Evolutionary conservation across 2,888 invertebrate genomes (phyloP).

Genomic region (Cantharis rufa): DNA sequence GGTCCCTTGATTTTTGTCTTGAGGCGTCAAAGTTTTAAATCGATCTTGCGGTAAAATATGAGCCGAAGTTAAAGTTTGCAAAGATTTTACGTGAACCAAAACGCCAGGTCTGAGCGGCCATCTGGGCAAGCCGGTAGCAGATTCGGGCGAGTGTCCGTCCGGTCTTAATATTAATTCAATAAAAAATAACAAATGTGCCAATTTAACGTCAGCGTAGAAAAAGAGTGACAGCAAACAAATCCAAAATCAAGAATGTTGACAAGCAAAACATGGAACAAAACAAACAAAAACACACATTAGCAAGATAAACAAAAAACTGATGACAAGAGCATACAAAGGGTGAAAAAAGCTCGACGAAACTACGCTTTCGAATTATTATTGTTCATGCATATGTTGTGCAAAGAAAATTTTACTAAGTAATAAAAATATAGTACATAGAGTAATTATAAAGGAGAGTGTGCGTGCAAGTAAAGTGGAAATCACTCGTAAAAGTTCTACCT

Average conservation of each 20-base stretch:
- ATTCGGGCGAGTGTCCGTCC: constrained; percentile 55
- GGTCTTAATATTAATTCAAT: constrained; percentile 49
- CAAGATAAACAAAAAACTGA: constrained; percentile 32
- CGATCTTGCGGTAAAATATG: constrained; percentile 43
- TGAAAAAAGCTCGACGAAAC: constrained; percentile 23
- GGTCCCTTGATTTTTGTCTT: constrained; percentile 24
- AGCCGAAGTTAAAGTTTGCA: constrained; percentile 65
- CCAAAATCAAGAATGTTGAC: constrained; percentile 36
- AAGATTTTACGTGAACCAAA: constrained; percentile 78
- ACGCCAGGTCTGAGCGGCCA: constrained; percentile 91
- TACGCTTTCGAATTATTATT: constrained; percentile 1
- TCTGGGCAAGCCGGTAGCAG: constrained; percentile 58
- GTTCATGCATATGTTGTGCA: not conserved
- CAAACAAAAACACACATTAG: constrained; percentile 35
- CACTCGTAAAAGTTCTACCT: constrained; percentile 43
- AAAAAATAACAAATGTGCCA: constrained; percentile 31
- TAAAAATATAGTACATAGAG: not conserved
- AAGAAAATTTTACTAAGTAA: not conserved
- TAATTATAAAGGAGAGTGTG: not conserved
- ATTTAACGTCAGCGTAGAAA: constrained; percentile 23
- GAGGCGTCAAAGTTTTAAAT: constrained; percentile 39
- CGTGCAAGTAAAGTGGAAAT: constrained; percentile 6
- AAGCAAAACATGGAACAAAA: constrained; percentile 44
- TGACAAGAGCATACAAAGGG: constrained; percentile 26
- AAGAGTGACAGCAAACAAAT: constrained; percentile 11